Conservation (phyloP, 2,113 vertebrate genomes). For the Mus musculus region DNA sequence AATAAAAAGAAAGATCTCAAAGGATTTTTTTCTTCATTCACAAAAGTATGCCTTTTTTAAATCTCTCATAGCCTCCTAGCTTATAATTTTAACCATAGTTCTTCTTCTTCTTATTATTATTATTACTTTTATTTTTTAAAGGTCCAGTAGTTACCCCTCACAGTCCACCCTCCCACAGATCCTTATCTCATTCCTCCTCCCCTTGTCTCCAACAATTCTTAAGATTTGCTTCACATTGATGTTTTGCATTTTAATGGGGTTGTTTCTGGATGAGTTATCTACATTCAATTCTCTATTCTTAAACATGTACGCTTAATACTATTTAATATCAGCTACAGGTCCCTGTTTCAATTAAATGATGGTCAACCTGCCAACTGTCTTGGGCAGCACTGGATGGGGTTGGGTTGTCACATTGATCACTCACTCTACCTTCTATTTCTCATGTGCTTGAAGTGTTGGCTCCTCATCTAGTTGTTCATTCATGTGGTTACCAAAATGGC, state of each 20-base stretch:
- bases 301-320: not conserved
- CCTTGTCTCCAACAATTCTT: not conserved
- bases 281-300: not conserved
- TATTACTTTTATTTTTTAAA: too few species aligned
- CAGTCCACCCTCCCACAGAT: too few species aligned
- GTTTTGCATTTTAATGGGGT: not conserved
- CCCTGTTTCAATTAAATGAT: not conserved
- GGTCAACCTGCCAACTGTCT: not conserved
- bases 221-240: not conserved
- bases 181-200: too few species aligned
- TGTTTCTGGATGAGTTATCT: not conserved
- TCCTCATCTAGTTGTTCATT: not conserved
- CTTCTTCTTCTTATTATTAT: not conserved
- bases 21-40: rapidly evolving
- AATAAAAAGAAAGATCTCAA: not conserved
- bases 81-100: not conserved
- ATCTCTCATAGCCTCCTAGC: not conserved
- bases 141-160: too few species aligned
- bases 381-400: not conserved
- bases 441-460: not conserved
- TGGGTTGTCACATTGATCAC: not conserved
- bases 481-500: not conserved
- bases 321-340: not conserved
- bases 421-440: not conserved
- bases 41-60: not conserved